Base-by-base conservation (phyloP, 2,888 invertebrate species). In the Cephus rjabovi region DNA sequence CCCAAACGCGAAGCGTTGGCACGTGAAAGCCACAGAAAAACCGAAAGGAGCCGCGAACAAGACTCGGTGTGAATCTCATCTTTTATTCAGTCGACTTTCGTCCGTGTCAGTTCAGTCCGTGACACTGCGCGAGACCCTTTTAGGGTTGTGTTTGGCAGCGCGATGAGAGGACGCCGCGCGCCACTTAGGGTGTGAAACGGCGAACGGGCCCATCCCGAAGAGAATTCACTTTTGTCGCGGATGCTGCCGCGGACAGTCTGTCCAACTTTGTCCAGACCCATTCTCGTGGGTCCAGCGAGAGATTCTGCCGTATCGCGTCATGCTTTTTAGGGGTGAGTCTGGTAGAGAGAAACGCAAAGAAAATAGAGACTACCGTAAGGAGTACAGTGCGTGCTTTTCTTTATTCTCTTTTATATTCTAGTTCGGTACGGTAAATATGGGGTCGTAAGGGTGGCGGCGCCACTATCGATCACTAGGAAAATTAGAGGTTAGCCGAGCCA, bases 21-120 rank as follows among this genome's bases (percentile, higher is more conserved):
- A 56, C 56, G 23, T 23, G 82, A 83, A 83, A 86, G 81, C 86
- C 82, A 83, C 83, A 85, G 87, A 87, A 87, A 86, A 87, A 86
- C 81, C 83, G 81, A 87, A 87, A 85, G 85, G 84, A 34, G 86
- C 86, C 87, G 87, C 87, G 88, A 86, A 89, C 87, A 87, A 86
- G 87, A 82, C 84, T 85, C 89, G 89, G 90, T 90, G 90, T 90
- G 90, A 89, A 89, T 88, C 89, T 89, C 89, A 89, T 89, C 89
- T 89, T 89, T 89, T 89, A 89, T 89, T 89, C 89, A 80, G 87
- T 82, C 80, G 77, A 75, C 77, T 71, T 78, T 76, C 74, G 77
- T 40, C 69, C 37, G 77, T 79, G 82, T 78, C 79, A 79, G 80
- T 78, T 73, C 74, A 76, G 80, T 80, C 79, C 81, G 80, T 80